These are phyloP conservation scores for Diabrotica virgifera DNA, from an alignment of 1,140 invertebrate species.

Conservation along the genomic window DNA sequence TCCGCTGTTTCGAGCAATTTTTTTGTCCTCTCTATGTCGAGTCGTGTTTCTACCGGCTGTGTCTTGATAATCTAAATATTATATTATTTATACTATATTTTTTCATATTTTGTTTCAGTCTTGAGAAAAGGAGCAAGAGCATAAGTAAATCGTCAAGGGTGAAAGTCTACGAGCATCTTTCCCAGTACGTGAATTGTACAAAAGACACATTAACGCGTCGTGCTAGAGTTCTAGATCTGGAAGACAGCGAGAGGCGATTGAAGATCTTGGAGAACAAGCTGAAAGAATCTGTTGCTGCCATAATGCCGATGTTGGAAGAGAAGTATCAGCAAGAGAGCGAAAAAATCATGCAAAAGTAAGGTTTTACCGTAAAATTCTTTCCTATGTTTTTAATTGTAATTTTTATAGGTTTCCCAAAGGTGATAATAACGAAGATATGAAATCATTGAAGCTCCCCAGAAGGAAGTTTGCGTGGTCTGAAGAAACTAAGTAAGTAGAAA, in stretches of 20 bases:
- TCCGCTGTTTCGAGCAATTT: too few relatives aligned
- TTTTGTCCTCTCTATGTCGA: too few relatives aligned
- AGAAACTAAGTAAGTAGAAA: conserved; percentile 53
- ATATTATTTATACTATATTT: too few relatives aligned
- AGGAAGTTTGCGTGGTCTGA: conserved; percentile 58
- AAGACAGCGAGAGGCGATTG: conserved; percentile 59
- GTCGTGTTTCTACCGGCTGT: too few relatives aligned
- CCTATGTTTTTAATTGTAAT: conserved; percentile 19
- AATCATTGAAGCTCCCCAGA: conserved; percentile 53
- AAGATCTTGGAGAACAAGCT: conserved; percentile 49
- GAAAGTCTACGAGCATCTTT: conserved; percentile 62
- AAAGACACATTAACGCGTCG: conserved; percentile 66
- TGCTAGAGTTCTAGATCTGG: conserved; percentile 62
- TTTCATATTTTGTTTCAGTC: conserved; percentile 49
- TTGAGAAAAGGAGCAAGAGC: conserved; percentile 55
- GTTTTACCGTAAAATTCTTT: neutral
- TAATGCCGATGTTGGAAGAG: conserved; percentile 58
- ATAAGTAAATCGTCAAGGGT: conserved; percentile 51
- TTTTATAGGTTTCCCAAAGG: conserved; percentile 36
- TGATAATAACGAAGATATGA: conserved; percentile 41
- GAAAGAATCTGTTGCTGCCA: conserved; percentile 53
- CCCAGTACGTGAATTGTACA: conserved; percentile 62
- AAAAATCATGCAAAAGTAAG: conserved; percentile 56
- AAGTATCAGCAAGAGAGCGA: conserved; percentile 59
- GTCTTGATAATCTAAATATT: too few relatives aligned